Percentiles rank a stretch among this genome's conserved stretches.
Conservation (phyloP, 2,888 invertebrate genomes). For the Bugulina stolonifera region DNA sequence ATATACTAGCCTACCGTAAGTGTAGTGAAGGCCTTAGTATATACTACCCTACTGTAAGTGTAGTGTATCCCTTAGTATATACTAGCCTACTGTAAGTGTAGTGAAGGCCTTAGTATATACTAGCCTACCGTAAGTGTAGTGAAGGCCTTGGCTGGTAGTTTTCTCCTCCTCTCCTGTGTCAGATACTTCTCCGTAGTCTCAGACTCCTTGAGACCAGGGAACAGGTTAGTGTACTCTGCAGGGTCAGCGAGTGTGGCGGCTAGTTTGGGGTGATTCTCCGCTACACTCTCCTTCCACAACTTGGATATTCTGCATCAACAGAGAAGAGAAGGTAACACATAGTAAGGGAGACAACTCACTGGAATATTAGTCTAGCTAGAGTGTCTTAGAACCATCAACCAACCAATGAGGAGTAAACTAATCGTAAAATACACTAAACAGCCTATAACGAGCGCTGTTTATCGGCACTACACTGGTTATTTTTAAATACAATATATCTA, state of each 20-base stretch:
- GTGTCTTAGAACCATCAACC: too few relatives aligned
- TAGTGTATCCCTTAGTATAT: constrained; percentile 59
- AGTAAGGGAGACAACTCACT: too few relatives aligned
- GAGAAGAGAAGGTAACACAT: too few relatives aligned
- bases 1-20: constrained; percentile 50
- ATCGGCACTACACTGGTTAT: too few relatives aligned
- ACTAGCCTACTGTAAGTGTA: neutral
- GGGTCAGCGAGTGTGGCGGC: constrained; percentile 94
- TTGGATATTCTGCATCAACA: constrained; percentile 67
- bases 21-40: constrained; percentile 53
- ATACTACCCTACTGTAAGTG: constrained; percentile 51
- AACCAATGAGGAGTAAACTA: too few relatives aligned
- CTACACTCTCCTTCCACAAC: constrained; percentile 77
- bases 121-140: constrained; percentile 54
- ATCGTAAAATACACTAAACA: too few relatives aligned
- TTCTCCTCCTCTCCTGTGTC: constrained; percentile 36
- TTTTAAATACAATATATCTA: too few relatives aligned
- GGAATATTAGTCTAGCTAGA: too few relatives aligned
- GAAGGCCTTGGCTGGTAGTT: constrained; percentile 61
- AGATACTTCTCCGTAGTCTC: constrained; percentile 66
- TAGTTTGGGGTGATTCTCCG: constrained; percentile 77
- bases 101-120: neutral
- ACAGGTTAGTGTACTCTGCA: constrained; percentile 88
- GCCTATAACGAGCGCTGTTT: too few relatives aligned
- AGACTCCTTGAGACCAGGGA: constrained; percentile 71